Conservation (phyloP, 2,797 vertebrate species). For the Thaleichthys pacificus region DNA sequence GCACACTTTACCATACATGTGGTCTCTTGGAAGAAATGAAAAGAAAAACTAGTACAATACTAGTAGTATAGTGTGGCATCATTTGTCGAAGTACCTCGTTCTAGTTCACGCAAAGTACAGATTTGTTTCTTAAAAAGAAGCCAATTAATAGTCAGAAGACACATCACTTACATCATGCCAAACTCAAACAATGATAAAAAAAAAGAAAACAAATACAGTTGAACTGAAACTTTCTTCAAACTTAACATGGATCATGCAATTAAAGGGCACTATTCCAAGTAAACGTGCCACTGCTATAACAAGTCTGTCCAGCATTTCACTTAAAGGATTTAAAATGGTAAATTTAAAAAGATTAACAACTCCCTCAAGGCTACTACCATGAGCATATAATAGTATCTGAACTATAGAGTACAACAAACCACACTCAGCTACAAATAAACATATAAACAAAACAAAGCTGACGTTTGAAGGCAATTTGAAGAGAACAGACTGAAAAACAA, state of each 20-base stretch:
- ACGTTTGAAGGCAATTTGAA: slow-evolving; percentile 78
- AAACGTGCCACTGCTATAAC: neutral
- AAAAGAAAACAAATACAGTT: neutral
- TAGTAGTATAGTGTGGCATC: neutral
- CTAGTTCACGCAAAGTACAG: no score
- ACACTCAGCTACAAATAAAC: slow-evolving; percentile 73
- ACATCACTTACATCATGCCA: neutral
- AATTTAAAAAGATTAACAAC: neutral
- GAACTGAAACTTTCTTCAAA: neutral
- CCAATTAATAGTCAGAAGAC: neutral
- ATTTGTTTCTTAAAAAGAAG: no score
- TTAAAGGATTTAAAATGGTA: neutral
- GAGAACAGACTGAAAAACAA: no score
- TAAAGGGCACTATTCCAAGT: neutral
- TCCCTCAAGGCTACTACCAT: no score
- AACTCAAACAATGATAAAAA: neutral
- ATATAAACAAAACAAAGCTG: slow-evolving; percentile 75
- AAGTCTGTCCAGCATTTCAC: no score
- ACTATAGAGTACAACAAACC: slow-evolving; percentile 70
- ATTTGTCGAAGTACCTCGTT: neutral
- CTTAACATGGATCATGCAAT: neutral
- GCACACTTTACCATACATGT: neutral
- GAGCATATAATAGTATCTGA: neutral
- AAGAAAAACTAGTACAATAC: neutral
- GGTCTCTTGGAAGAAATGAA: neutral